phyloP scores from a whole-genome alignment of 2,888 invertebrate genomes.

The Latheticus oryzae region DNA sequence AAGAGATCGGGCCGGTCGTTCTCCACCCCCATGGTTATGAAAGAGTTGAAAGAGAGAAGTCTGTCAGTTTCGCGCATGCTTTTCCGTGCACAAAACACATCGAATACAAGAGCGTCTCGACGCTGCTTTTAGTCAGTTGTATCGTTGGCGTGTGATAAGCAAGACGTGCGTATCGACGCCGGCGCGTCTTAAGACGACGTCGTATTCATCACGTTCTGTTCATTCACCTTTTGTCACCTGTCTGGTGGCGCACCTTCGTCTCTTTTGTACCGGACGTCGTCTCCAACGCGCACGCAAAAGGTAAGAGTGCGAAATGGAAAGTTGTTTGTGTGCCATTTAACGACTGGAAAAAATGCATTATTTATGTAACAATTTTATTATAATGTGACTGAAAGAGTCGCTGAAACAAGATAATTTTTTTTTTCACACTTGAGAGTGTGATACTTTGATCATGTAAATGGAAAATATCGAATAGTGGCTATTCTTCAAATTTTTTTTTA shows the following conservation, averaged over 20 bases:
- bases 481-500: slow-evolving; percentile 10
- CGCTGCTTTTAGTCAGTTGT: slow-evolving; percentile 39
- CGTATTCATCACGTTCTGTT: slow-evolving; percentile 21
- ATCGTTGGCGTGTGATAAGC: slow-evolving; percentile 29
- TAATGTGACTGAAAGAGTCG: neutral
- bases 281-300: slow-evolving; percentile 16
- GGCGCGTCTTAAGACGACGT: slow-evolving; percentile 26
- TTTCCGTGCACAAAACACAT: slow-evolving; percentile 14
- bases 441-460: slow-evolving; percentile 21
- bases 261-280: slow-evolving; percentile 20
- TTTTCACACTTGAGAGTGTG: slow-evolving; percentile 6
- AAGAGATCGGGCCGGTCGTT: slow-evolving; percentile 27
- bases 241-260: slow-evolving; percentile 37
- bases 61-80: slow-evolving; percentile 30
- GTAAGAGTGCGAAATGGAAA: slow-evolving; percentile 30
- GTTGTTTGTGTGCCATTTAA: slow-evolving; percentile 25
- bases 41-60: slow-evolving; percentile 22
- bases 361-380: slow-evolving; percentile 19
- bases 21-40: slow-evolving; percentile 30
- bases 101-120: slow-evolving; percentile 39
- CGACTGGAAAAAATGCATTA: slow-evolving; percentile 22
- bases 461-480: slow-evolving; percentile 18
- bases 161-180: slow-evolving; percentile 30
- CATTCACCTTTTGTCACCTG: slow-evolving; percentile 39
- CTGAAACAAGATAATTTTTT: slow-evolving; percentile 2